Conservation (phyloP, 2,888 invertebrate genomes). For the Steinernema scapterisci region DNA sequence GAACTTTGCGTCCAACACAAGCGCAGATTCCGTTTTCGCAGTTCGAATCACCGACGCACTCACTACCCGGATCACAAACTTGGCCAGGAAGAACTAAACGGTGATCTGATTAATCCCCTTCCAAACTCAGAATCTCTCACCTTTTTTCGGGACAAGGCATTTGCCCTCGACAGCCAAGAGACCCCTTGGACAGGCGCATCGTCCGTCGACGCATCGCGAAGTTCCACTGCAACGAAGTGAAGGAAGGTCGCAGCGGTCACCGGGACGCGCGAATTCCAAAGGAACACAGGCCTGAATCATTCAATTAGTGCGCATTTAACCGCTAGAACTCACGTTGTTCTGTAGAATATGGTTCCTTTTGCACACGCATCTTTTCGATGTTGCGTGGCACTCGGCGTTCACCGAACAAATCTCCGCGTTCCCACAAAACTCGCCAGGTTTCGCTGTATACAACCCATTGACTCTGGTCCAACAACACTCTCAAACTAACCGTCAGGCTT, state of each 20-base stretch:
- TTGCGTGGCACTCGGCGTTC: slow-evolving; percentile 54
- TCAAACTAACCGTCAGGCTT: slow-evolving; percentile 39
- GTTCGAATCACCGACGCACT: slow-evolving; percentile 52
- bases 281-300: slow-evolving; percentile 38
- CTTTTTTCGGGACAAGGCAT: slow-evolving; percentile 19
- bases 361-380: slow-evolving; percentile 50
- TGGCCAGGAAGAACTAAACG: slow-evolving; percentile 28
- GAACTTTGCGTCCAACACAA: slow-evolving; percentile 41
- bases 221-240: slow-evolving; percentile 40
- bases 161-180: slow-evolving; percentile 1
- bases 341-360: neutral
- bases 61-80: slow-evolving; percentile 36
- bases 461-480: neutral
- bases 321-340: neutral
- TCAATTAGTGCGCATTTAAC: neutral
- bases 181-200: slow-evolving; percentile 41
- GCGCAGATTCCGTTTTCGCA: slow-evolving; percentile 55
- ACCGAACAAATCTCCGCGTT: slow-evolving; percentile 55
- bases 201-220: slow-evolving; percentile 38
- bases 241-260: slow-evolving; percentile 15
- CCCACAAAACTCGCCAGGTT: slow-evolving; percentile 53
- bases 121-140: neutral
- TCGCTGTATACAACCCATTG: slow-evolving; percentile 36
- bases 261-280: slow-evolving; percentile 36
- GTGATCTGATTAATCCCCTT: neutral